Evolutionary conservation across 2,888 invertebrate genomes (phyloP), one percentile per base, ranked within the genome.

Genomic region (Eristalis tenax): DNA sequence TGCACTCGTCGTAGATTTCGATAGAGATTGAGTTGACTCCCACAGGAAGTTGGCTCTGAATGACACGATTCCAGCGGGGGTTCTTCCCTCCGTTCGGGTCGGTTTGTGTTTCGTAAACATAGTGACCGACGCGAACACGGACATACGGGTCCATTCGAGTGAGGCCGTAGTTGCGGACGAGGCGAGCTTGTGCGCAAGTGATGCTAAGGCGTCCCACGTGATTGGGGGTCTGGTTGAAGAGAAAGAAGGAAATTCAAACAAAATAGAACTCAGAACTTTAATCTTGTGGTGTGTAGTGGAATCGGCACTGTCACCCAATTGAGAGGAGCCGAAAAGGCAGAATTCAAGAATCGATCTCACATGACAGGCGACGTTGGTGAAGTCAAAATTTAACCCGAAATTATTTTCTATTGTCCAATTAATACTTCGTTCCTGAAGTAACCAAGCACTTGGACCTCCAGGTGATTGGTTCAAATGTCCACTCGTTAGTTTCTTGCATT

Each of bases 71-170:
- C 99, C 99, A 99, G 88, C 96, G 94, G 4, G 99, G 99, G 90
- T 96, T 98, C 93, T 98, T 98, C 28, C 98, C 98, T 40, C 99
- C 99, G 93, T 97, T 99, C 84, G 97, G 95, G 92, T 97, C 97
- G 0, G 99, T 99, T 90, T 97, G 98, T 0, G 99, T 99, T 94
- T 99, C 99, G 93, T 98, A 98, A 80, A 98, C 97, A 90, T 97
- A 96, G 93, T 99, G 98, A 0, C 99, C 99, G 28, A 99, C 96
- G 89, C 98, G 95, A 78, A 99, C 93, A 79, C 99, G 95, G 40
- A 97, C 98, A 92, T 99, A 99, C 0, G 99, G 99, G 93, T 99
- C 99, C 99, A 99, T 99, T 81, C 98, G 95, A 0, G 98, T 97
- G 91, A 99, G 94, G 11, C 98, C 98, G 94, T 99, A 99, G 93